Evolutionary conservation across 2,113 vertebrate species (phyloP), one percentile per base, ranked within the genome.

Genomic region (Oriolus oriolus): DNA sequence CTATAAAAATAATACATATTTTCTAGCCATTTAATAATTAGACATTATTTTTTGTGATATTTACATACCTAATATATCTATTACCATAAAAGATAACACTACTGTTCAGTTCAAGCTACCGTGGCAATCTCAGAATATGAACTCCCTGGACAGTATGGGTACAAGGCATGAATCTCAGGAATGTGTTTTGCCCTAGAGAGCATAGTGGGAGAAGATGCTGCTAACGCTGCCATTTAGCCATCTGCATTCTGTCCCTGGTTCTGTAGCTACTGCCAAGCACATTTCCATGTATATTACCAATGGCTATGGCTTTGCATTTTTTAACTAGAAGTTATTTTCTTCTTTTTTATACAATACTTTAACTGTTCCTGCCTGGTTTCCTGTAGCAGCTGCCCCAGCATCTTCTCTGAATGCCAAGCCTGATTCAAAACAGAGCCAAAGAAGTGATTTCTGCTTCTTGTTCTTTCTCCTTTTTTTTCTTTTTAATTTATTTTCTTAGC

Each of bases 271-370:
- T 93, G 88, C 63, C 90, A 90, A 83, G 20, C 50, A 65, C 41
- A 90, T 92, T 95, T 96, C 75, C 66, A 92, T 80, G 70, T 77
- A 90, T 88, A 92, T 88, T 85, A 88, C 49, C 41, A 90, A 77
- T 44, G 49, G 35, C 24, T 81, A 82, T 12, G 7, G 39, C 57
- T 85, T 93, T 87, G 54, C 54, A 71, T 94, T 91, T 93, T 95
- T 91, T 60, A 84, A 65, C 61, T 83, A 69, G 44, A 28, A 73
- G 65, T 56, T 16, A 47, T 93, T 94, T 93, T 88, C 47, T 74
- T 79, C 19, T 61, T 73, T 76, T 91, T 95, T 68, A 53, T 65
- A 86, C 71, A 94, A 69, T 69, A 69, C 57, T 66, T 93, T 35
- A 90, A 88, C 69, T 85, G 75, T 90, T 88, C 86, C 33, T 86